Evolutionary conservation across 2,797 vertebrate genomes (phyloP).

Genomic region (Diplodus sargus): DNA sequence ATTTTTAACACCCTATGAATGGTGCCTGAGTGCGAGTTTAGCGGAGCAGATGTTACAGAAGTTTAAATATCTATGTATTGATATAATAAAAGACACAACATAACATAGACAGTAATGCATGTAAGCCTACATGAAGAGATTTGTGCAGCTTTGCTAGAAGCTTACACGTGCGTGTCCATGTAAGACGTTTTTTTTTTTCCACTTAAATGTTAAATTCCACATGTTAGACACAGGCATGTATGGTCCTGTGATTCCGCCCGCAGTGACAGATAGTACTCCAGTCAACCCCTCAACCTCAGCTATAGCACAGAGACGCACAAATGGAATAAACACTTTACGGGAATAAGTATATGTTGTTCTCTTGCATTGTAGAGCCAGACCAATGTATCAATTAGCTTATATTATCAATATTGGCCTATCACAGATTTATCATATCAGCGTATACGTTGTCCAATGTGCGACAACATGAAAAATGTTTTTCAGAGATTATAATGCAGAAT

Average conservation of each 20-base stretch:
- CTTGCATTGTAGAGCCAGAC: background rate
- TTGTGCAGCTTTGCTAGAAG: constrained; percentile 5
- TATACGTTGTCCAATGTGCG: no score
- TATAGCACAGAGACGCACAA: constrained; percentile 14
- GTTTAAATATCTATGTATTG: background rate
- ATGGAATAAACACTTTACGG: background rate
- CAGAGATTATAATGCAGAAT: no score
- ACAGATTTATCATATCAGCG: no score
- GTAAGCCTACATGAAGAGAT: background rate
- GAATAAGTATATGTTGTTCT: background rate
- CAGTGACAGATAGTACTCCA: constrained; percentile 5
- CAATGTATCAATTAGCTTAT: no score
- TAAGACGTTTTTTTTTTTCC: constrained; percentile 39
- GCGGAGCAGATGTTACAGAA: background rate
- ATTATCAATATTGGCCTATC: no score
- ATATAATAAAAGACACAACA: background rate
- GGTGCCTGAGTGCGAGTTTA: background rate
- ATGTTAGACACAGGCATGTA: constrained; percentile 58
- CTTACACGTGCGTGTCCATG: constrained; percentile 17
- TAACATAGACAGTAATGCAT: background rate
- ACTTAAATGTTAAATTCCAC: constrained; percentile 76
- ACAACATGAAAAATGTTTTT: no score
- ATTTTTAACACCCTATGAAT: background rate
- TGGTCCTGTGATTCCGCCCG: constrained; percentile 49
- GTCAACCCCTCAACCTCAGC: constrained; percentile 8